Base-by-base conservation (phyloP, 2,797 vertebrate species). In the Danio aesculapii region DNA sequence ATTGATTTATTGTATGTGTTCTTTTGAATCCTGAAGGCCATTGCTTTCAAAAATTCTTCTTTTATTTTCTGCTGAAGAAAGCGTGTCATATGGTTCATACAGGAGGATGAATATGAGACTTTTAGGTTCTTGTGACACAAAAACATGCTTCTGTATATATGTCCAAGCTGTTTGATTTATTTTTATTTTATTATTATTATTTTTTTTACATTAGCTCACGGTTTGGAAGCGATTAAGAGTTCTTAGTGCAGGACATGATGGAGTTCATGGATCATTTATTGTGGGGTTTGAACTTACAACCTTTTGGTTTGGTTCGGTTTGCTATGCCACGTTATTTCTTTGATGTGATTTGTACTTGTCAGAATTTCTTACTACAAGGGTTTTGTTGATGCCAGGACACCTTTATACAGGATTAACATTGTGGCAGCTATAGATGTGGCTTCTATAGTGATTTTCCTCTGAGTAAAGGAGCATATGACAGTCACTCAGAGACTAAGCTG, bases 401-500 rank as follows among this genome's bases (percentile, higher is more conserved):
- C 39, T 63, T 79, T 44, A 63, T 55, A 39, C 17, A 61, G 58
- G 68, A 79, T 72, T 79, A 39, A 72, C 68, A 55, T 63, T 30
- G 39, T 71, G 67, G 19, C 68, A 79, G 77, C 68, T 46, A 43
- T 46, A 63, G 77, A 71, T 71, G 47, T 44, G 58, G 17, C 47
- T 71, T 71, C 30, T 49, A n/a, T 50, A 52, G n/a, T 53, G 21
- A 19, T 58, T 79, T 53, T 71, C 67, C 47, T 70, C 12, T 17
- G 68, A 71, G 67, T 53, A 62, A 55, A 79, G 58, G 39, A 71
- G 47, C 67, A 55, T 44, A 79, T 72, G 68, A 55, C 58, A 55
- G 46, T 71, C 47, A 70, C 30, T 71, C 21, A 62, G 46, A 79
- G 17, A 70, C 13, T 50, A 67, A 61, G 64, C 46, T 52, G 64